phyloP scores from a whole-genome alignment of 1,140 invertebrate genomes.

The Drosophila simulans region DNA sequence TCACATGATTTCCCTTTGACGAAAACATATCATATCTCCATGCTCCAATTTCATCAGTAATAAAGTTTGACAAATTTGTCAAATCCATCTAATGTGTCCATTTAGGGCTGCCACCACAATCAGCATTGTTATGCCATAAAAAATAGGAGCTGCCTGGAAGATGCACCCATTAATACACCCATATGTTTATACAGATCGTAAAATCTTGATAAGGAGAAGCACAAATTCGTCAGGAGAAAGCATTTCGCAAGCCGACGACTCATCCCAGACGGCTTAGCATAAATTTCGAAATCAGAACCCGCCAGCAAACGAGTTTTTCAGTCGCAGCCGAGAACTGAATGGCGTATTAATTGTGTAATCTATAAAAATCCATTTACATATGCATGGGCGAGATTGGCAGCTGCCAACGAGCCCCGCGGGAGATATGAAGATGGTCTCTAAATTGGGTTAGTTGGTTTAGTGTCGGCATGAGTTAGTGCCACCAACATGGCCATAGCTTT shows the following conservation, averaged over 20 bases:
- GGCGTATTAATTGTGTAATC: slow-evolving; percentile 50
- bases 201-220: slow-evolving; percentile 39
- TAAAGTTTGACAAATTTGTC: slow-evolving; percentile 19
- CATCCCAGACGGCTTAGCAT: slow-evolving; percentile 30
- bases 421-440: slow-evolving; percentile 14
- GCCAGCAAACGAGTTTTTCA: slow-evolving; percentile 36
- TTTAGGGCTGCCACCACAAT: slow-evolving; percentile 19
- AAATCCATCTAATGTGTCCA: slow-evolving; percentile 16
- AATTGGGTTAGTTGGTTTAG: slow-evolving; percentile 56
- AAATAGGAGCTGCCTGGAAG: slow-evolving; percentile 11
- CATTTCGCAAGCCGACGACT: slow-evolving; percentile 31
- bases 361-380: slow-evolving; percentile 63
- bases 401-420: slow-evolving; percentile 20
- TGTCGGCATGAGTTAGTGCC: slow-evolving; percentile 29
- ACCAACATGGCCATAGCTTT: slow-evolving; percentile 1
- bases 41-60: neutral
- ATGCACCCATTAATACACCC: slow-evolving; percentile 38
- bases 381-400: slow-evolving; percentile 43
- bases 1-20: slow-evolving; percentile 4
- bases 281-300: slow-evolving; percentile 46
- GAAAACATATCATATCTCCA: slow-evolving; percentile 2
- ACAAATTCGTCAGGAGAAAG: slow-evolving; percentile 51
- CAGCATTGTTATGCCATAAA: slow-evolving; percentile 27
- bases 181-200: slow-evolving; percentile 19
- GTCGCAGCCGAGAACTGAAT: slow-evolving; percentile 42